Evolutionary conservation across 2,113 vertebrate species (phyloP).

Genomic region (Epinephelus fuscoguttatus): DNA sequence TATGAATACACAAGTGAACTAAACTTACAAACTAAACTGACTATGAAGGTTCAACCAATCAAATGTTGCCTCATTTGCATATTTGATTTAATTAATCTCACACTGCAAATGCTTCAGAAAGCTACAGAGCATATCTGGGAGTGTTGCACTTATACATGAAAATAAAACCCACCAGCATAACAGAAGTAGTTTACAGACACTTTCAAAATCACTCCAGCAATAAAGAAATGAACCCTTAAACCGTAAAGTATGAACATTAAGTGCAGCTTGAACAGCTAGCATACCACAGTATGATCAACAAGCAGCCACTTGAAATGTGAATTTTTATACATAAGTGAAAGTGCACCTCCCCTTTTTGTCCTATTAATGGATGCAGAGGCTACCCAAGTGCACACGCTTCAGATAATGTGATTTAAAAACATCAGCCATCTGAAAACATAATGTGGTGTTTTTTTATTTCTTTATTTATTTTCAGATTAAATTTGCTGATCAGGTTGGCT

Average conservation of each 20-base stretch:
- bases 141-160: constrained; percentile 12
- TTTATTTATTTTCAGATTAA: constrained; percentile 19
- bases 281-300: constrained; percentile 10
- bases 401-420: constrained; percentile 63
- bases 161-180: constrained; percentile 13
- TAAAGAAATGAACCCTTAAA: constrained; percentile 18
- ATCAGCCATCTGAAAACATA: constrained; percentile 36
- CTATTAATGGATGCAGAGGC: constrained; percentile 48
- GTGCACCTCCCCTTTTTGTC: background rate
- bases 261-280: constrained; percentile 16
- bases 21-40: constrained; percentile 5
- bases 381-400: constrained; percentile 47
- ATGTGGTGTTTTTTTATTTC: background rate
- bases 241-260: constrained; percentile 36
- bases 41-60: constrained; percentile 25
- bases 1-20: constrained; percentile 19
- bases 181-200: constrained; percentile 1
- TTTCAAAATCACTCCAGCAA: background rate
- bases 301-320: constrained; percentile 43
- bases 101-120: constrained; percentile 19
- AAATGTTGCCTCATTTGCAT: constrained; percentile 20
- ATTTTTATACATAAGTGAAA: constrained; percentile 43
- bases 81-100: constrained; percentile 27
- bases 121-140: background rate
- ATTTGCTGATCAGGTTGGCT: constrained; percentile 36